phyloP scores from a whole-genome alignment of 2,797 vertebrate genomes.

The Karalla daura region DNA sequence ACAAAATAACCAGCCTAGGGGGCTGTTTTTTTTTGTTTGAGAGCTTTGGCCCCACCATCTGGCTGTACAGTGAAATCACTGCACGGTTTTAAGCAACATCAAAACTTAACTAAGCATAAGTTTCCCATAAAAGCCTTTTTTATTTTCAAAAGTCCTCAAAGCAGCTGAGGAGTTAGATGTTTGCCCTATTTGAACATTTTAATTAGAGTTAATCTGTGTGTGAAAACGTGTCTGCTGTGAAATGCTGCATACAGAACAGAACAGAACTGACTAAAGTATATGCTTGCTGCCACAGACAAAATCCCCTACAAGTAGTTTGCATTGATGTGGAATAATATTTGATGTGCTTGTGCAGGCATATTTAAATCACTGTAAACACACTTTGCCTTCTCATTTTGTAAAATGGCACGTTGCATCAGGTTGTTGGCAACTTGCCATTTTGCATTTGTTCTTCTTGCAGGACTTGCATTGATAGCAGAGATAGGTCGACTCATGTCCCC shows the following conservation, averaged over 20 bases:
- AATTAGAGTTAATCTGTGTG: not conserved
- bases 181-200: constrained; percentile 9
- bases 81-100: not conserved
- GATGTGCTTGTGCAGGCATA: not conserved
- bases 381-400: not conserved
- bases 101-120: not conserved
- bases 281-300: not conserved
- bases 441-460: not conserved
- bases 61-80: not conserved
- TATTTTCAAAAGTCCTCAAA: not conserved
- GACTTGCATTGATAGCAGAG: no score
- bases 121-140: not conserved
- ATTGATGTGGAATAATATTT: not conserved
- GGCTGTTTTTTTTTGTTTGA: no score
- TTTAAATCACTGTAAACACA: not conserved
- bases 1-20: not conserved
- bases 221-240: not conserved
- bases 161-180: not conserved
- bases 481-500: no score
- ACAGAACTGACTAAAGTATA: not conserved
- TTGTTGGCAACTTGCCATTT: not conserved
- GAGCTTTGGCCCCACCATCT: constrained; percentile 18
- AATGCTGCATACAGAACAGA: constrained; percentile 7
- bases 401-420: not conserved
- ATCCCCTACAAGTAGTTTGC: not conserved